A percentile compares a stretch with the other conserved stretches of the same genome.
Evolutionary conservation across 2,888 invertebrate species (phyloP).

Genomic region (Cosmia pyralina): DNA sequence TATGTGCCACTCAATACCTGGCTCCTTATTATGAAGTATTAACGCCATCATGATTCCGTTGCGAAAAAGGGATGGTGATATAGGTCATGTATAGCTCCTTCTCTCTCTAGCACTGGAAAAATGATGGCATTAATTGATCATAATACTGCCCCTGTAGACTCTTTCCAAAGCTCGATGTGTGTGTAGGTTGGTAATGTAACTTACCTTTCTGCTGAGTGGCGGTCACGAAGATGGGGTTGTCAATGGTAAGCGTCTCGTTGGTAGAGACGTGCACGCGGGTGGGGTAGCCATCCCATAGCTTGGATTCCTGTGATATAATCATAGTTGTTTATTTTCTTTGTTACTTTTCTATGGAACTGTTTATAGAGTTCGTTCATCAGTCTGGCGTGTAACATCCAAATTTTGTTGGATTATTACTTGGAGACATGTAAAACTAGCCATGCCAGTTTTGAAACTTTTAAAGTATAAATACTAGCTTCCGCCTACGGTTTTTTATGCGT

Average conservation of each 20-base stretch:
- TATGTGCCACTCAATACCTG: background rate
- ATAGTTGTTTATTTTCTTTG: background rate
- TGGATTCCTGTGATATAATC: slow-evolving; percentile 66
- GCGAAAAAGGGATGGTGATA: too few relatives aligned
- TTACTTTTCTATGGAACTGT: background rate
- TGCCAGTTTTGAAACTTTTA: background rate
- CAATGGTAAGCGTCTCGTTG: slow-evolving; percentile 69
- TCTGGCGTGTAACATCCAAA: background rate
- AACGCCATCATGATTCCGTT: too few relatives aligned
- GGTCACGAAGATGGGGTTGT: slow-evolving; percentile 92
- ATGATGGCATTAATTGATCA: too few relatives aligned
- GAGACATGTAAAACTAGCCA: background rate
- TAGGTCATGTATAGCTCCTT: too few relatives aligned
- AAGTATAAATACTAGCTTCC: background rate
- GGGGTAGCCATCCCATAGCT: slow-evolving; percentile 72
- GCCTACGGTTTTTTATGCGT: too few relatives aligned
- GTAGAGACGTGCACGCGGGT: slow-evolving; percentile 81
- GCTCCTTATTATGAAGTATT: too few relatives aligned
- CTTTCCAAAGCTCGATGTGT: background rate
- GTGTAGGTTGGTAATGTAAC: background rate
- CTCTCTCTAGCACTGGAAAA: too few relatives aligned
- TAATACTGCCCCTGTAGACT: too few relatives aligned
- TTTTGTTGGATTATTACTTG: background rate
- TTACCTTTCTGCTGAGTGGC: slow-evolving; percentile 92
- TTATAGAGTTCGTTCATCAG: background rate